Conservation (phyloP, 1,140 invertebrate species). For the Wiebesia pumilae region DNA sequence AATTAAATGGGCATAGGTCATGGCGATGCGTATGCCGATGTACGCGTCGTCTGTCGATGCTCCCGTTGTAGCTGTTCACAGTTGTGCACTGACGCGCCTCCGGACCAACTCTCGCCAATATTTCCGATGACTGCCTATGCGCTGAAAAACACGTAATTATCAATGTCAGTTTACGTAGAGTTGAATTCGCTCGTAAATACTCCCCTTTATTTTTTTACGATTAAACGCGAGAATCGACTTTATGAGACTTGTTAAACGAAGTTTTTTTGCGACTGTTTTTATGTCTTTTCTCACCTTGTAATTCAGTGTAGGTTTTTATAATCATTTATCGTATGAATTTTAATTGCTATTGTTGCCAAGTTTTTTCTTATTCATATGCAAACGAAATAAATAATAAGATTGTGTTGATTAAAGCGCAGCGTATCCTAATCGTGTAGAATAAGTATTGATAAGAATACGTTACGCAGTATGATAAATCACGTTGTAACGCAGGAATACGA, state of each 20-base stretch:
- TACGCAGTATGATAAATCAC: background rate
- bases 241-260: conserved; percentile 1
- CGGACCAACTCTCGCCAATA: background rate
- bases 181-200: background rate
- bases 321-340: background rate
- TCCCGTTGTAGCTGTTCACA: background rate
- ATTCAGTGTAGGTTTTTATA: background rate
- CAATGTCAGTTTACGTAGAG: background rate
- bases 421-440: background rate
- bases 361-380: background rate
- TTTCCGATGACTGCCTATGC: background rate
- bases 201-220: background rate
- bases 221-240: background rate
- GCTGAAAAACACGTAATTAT: conserved; percentile 6
- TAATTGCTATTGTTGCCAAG: conserved; percentile 8
- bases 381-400: conserved; percentile 9
- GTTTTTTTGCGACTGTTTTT: background rate
- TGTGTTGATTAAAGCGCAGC: background rate
- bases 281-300: conserved; percentile 10
- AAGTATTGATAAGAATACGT: background rate
- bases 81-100: background rate
- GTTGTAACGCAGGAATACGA: background rate
- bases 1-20: conserved; percentile 21
- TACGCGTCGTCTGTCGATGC: background rate
- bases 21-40: background rate